Base-by-base conservation (phyloP, 2,797 vertebrate species). In the Enteromius fasciolatus region DNA sequence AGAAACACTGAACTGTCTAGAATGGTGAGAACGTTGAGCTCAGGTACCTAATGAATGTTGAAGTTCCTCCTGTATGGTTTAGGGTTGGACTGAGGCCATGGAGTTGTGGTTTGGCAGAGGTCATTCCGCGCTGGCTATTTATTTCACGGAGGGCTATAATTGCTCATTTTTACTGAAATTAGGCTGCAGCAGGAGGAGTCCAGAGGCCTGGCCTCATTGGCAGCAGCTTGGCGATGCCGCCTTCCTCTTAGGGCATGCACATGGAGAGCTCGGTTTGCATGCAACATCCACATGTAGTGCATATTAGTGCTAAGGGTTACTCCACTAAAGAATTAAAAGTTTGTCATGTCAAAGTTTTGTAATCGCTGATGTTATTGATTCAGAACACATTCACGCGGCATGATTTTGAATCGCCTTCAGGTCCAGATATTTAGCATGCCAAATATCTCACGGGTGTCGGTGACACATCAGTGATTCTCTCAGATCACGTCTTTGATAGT, bases 81-180 rank as follows among this genome's bases (percentile, higher is more conserved):
- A 46, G 48, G n/a, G 76, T 78, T 82, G 78, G 77, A 77, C 33
- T 1, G 14, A 54, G 76, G 75, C 76, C 78, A 86, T 41, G 46
- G 54, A 31, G 23, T 85, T 76, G 85, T 63, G 85, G 84, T 80
- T 86, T 87, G 76, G 85, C 86, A 63, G 66, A 64, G 48, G 50
- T 59, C 74, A 78, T 70, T 61, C 25, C 31, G 36, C 3, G 31
- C 77, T 80, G 74, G 80, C 68, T 79, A 69, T 86, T 85, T 76
- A 76, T 83, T 89, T 82, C 67, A 44, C 81, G 80, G 80, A 81
- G 82, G 81, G 69, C 68, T 67, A 28, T 86, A 83, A 87, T 76
- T 80, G 84, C 80, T 78, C 75, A 36, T 76, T 87, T 86, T 84
- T 80, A 74, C 69, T 83, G 80, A 85, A 86, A 85, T 67, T 85